Evolutionary conservation across 2,113 vertebrate species (phyloP).

Genomic region (Burhinus oedicnemus): DNA sequence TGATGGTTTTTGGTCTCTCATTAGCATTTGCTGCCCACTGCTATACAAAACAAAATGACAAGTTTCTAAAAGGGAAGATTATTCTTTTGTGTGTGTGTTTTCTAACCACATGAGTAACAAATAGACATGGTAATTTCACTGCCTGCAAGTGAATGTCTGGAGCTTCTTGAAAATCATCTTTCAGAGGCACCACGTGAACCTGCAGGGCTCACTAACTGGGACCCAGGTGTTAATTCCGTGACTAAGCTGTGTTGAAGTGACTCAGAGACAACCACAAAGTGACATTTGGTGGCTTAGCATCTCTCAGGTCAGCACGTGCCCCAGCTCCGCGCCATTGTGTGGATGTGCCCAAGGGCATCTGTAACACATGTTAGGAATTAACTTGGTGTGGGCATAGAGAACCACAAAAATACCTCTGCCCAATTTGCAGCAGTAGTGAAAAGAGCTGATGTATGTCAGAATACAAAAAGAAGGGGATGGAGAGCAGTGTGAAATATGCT

Average conservation of each 20-base stretch:
- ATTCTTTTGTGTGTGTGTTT: background rate
- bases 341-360: background rate
- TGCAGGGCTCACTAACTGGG: background rate
- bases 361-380: background rate
- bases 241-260: background rate
- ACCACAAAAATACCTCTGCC: background rate
- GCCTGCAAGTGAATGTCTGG: background rate
- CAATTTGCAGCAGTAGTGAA: background rate
- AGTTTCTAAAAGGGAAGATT: slow-evolving; percentile 18
- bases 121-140: background rate
- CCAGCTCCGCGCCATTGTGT: rapidly evolving
- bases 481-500: background rate
- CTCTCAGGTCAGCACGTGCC: background rate
- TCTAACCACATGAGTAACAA: slow-evolving; percentile 16
- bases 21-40: background rate
- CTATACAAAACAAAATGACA: slow-evolving; percentile 28
- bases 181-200: background rate
- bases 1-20: background rate
- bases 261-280: background rate
- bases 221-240: background rate
- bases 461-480: background rate
- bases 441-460: background rate
- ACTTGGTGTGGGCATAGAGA: background rate
- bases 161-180: background rate
- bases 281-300: background rate